phyloP scores from a whole-genome alignment of 2,797 vertebrate species.

The Loris lydekkerianus region DNA sequence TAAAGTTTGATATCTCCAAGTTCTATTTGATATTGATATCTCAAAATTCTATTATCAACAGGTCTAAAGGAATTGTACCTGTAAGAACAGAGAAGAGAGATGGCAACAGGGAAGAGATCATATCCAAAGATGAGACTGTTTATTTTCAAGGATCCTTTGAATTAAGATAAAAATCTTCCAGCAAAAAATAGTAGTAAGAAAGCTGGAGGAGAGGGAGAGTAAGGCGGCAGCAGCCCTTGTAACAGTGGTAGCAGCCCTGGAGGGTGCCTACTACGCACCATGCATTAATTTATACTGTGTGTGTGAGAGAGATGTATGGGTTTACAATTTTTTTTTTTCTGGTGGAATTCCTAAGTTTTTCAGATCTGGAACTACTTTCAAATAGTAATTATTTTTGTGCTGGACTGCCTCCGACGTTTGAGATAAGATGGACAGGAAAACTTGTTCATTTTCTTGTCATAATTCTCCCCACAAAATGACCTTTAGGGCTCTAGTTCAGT shows the following conservation, averaged over 20 bases:
- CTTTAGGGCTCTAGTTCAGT: conserved; percentile 8
- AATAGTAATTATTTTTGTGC: not conserved
- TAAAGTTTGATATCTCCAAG: not conserved
- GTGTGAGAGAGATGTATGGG: no score
- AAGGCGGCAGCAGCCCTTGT: not conserved
- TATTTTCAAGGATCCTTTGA: not conserved
- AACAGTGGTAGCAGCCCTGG: not conserved
- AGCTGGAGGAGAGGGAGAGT: not conserved
- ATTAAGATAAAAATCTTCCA: not conserved
- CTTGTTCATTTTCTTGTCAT: not conserved
- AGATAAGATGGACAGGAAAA: not conserved
- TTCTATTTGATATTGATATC: not conserved
- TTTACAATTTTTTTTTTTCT: not conserved
- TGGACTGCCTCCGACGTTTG: not conserved
- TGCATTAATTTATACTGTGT: not conserved
- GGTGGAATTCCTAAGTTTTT: conserved; percentile 1
- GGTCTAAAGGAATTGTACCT: not conserved
- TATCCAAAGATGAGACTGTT: not conserved
- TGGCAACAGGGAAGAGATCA: not conserved
- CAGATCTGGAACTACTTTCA: not conserved
- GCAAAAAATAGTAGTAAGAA: not conserved
- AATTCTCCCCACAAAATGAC: conserved; percentile 28
- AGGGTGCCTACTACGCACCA: no score
- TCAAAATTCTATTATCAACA: not conserved
- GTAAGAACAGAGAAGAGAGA: not conserved